Percentiles rank a stretch among this genome's conserved stretches.
These are phyloP conservation scores for Proterorhinus semilunaris DNA, from an alignment of 2,113 vertebrate species.

Conservation along the genomic window DNA sequence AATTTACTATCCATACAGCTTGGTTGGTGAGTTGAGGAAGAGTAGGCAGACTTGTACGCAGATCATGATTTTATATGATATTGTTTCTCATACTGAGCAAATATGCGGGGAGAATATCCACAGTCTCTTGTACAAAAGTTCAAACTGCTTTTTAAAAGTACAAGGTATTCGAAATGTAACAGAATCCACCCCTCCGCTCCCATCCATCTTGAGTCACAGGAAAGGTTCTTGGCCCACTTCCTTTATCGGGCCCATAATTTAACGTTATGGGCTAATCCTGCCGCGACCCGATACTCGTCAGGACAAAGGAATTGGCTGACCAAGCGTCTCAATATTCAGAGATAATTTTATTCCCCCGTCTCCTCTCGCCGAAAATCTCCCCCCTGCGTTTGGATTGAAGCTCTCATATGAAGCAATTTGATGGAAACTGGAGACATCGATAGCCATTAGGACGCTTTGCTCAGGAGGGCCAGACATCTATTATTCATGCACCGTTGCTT, in stretches of 20 bases:
- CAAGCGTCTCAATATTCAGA: slow-evolving; percentile 54
- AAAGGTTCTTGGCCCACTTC: slow-evolving; percentile 28
- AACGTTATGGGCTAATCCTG: slow-evolving; percentile 55
- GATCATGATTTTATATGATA: no score
- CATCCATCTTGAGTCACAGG: slow-evolving; percentile 38
- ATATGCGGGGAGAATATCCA: no score
- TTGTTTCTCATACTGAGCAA: no score
- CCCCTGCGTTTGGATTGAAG: slow-evolving; percentile 57
- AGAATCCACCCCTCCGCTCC: neutral
- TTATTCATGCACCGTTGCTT: slow-evolving; percentile 60
- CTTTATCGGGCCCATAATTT: slow-evolving; percentile 57
- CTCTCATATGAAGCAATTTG: slow-evolving; percentile 66
- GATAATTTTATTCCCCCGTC: slow-evolving; percentile 61
- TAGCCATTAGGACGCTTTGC: slow-evolving; percentile 63
- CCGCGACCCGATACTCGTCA: slow-evolving; percentile 53
- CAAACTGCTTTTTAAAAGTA: neutral
- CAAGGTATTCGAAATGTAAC: neutral
- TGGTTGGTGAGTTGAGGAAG: no score
- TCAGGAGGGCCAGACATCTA: slow-evolving; percentile 61
- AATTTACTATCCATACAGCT: no score
- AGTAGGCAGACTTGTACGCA: no score
- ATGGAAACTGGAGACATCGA: slow-evolving; percentile 67
- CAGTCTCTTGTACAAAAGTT: no score
- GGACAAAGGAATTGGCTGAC: slow-evolving; percentile 59
- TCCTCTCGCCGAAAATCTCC: slow-evolving; percentile 45